Percentiles rank a stretch among this genome's conserved stretches.
Conservation (phyloP, 2,113 vertebrate species). For the Stegostoma tigrinum region DNA sequence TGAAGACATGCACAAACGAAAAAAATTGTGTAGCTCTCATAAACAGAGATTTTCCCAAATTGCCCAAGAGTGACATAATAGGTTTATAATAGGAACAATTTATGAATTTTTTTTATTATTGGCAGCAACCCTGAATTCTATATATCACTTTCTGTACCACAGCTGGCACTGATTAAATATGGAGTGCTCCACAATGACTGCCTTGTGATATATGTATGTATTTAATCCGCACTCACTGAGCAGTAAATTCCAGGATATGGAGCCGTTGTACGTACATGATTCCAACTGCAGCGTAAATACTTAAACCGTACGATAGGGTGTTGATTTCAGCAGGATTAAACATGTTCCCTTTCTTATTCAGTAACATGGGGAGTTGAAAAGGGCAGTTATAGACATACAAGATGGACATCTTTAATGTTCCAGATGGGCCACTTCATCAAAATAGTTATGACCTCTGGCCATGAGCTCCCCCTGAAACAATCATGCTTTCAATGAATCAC, state of each 20-base stretch:
- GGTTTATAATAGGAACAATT: slow-evolving; percentile 8
- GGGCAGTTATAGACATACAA: neutral
- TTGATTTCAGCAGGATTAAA: neutral
- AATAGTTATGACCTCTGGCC: neutral
- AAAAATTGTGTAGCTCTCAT: neutral
- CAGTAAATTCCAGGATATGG: neutral
- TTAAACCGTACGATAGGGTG: neutral
- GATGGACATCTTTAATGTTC: neutral
- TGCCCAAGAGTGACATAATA: neutral
- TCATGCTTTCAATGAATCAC: neutral
- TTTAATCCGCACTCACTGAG: neutral
- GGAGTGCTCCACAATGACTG: neutral
- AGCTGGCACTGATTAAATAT: slow-evolving; percentile 17
- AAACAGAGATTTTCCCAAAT: neutral
- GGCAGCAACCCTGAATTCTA: neutral
- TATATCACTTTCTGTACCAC: neutral
- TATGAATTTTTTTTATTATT: slow-evolving; percentile 2
- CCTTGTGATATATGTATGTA: slow-evolving; percentile 15
- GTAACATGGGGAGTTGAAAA: neutral
- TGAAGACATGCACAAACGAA: neutral
- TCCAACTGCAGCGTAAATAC: neutral
- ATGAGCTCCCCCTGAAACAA: neutral
- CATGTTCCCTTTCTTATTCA: neutral
- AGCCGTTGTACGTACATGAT: neutral
- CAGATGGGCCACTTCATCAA: neutral